Evolutionary conservation across 2,113 vertebrate genomes (phyloP).

Genomic region (Lathamus discolor): DNA sequence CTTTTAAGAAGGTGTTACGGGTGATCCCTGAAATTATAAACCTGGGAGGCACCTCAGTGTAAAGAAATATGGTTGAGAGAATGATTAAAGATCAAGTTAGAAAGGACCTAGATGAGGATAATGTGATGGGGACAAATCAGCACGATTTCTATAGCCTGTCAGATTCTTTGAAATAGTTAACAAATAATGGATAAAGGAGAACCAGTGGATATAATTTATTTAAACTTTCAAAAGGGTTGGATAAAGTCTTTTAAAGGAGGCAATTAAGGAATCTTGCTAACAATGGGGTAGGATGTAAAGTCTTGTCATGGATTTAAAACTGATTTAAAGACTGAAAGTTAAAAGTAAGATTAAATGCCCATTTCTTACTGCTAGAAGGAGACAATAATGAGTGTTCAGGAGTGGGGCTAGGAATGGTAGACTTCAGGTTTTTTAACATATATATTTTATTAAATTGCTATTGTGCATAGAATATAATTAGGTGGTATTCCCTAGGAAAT

Average conservation of each 20-base stretch:
- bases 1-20: neutral
- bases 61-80: conserved; percentile 40
- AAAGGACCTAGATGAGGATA: conserved; percentile 59
- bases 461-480: conserved; percentile 45
- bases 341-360: conserved; percentile 68
- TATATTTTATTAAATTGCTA: conserved; percentile 53
- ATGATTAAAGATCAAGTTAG: conserved; percentile 59
- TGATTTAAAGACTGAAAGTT: conserved; percentile 67
- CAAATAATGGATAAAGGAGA: conserved; percentile 73
- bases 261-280: conserved; percentile 72
- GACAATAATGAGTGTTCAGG: conserved; percentile 57
- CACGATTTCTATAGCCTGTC: conserved; percentile 58
- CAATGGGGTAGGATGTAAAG: conserved; percentile 67
- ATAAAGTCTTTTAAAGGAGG: conserved; percentile 69
- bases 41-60: conserved; percentile 12
- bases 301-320: conserved; percentile 69
- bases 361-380: conserved; percentile 52
- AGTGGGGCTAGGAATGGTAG: conserved; percentile 14
- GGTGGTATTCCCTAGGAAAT: conserved; percentile 19
- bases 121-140: conserved; percentile 59
- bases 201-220: conserved; percentile 68
- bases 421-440: neutral
- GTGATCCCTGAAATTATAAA: conserved; percentile 45
- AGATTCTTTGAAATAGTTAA: conserved; percentile 70
- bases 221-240: conserved; percentile 68